phyloP scores from a whole-genome alignment of 2,888 invertebrate genomes.

The Drosophila nr. fundita region DNA sequence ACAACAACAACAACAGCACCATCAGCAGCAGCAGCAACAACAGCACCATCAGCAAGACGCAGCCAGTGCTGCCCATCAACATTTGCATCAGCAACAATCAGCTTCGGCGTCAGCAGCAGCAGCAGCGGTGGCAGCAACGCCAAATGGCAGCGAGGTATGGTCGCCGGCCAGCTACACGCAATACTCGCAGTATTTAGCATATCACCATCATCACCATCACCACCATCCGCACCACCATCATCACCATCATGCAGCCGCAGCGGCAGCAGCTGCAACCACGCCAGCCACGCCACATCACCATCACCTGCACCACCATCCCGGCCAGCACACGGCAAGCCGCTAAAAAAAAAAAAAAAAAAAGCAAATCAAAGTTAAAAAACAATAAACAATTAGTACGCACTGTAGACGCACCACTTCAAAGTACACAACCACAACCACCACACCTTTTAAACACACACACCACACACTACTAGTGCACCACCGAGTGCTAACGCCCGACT shows the following conservation, averaged over 20 bases:
- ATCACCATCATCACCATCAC: constrained; percentile 86
- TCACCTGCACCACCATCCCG: constrained; percentile 84
- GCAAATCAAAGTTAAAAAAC: constrained; percentile 29
- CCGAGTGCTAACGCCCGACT: constrained; percentile 54
- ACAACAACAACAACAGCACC: constrained; percentile 46
- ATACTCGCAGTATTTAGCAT: constrained; percentile 88
- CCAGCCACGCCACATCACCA: constrained; percentile 79
- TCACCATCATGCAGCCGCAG: constrained; percentile 59
- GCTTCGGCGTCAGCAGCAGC: constrained; percentile 35
- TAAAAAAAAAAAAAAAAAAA: constrained; percentile 12
- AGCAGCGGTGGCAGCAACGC: constrained; percentile 48
- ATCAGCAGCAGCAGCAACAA: constrained; percentile 55
- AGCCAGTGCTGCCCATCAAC: constrained; percentile 31
- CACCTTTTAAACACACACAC: constrained; percentile 11
- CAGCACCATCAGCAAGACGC: constrained; percentile 60
- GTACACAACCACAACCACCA: constrained; percentile 9
- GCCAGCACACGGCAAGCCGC: constrained; percentile 79
- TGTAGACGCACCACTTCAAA: constrained; percentile 38
- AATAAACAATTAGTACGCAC: constrained; percentile 46
- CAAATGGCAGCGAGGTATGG: constrained; percentile 87
- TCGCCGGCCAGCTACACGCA: constrained; percentile 86
- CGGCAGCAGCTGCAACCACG: constrained; percentile 51
- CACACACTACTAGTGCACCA: constrained; percentile 34
- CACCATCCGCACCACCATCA: constrained; percentile 81
- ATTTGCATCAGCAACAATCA: constrained; percentile 40